phyloP scores from a whole-genome alignment of 2,797 vertebrate species.

The Acrocephalus scirpaceus region DNA sequence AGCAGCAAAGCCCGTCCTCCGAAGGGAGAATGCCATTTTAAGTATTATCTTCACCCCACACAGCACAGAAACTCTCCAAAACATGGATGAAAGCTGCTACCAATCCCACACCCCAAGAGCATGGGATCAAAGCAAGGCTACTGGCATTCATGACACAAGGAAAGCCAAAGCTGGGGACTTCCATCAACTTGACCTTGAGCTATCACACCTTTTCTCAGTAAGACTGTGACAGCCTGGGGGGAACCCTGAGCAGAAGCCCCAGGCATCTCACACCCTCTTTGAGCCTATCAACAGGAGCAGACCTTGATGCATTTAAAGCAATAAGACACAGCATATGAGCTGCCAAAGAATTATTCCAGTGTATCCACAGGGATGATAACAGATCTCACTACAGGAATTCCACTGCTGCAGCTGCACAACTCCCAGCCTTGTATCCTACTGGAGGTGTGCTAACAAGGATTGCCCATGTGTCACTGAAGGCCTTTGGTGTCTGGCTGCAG shows the following conservation, averaged over 20 bases:
- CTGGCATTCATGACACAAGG: background rate
- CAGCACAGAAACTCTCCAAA: background rate
- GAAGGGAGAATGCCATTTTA: background rate
- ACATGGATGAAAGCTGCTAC: background rate
- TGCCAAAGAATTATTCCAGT: background rate
- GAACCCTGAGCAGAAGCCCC: background rate
- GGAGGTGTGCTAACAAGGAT: fast-evolving
- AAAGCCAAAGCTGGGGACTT: background rate
- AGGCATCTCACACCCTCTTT: background rate
- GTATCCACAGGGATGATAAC: background rate
- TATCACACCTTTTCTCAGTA: background rate
- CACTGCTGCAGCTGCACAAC: background rate
- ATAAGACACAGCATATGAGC: background rate
- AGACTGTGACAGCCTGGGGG: too few species aligned
- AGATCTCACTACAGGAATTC: background rate
- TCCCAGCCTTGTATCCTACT: background rate
- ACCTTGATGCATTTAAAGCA: background rate
- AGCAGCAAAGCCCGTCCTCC: background rate
- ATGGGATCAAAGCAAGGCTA: background rate
- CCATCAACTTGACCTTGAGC: background rate
- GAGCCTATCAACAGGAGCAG: background rate
- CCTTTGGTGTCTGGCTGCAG: fast-evolving
- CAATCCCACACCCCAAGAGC: background rate
- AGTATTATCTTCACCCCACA: background rate
- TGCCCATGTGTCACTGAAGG: fast-evolving